Evolutionary conservation across 2,113 vertebrate species (phyloP).

Genomic region (Trinectes maculatus): DNA sequence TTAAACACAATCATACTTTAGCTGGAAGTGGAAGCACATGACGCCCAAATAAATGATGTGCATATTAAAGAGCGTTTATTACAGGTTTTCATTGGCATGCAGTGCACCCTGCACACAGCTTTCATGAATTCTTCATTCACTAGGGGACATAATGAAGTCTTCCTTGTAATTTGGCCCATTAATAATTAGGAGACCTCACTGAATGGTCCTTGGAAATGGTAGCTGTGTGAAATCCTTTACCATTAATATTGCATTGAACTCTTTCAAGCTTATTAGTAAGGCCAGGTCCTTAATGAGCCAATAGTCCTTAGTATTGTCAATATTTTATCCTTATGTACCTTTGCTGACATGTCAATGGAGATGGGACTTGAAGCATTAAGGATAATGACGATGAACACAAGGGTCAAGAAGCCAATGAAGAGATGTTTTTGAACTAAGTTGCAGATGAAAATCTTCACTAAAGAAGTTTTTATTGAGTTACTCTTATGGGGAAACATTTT

Average conservation of each 20-base stretch:
- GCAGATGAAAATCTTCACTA: background rate
- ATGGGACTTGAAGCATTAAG: slow-evolving; percentile 27
- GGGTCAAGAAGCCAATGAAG: slow-evolving; percentile 30
- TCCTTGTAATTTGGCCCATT: slow-evolving; percentile 76
- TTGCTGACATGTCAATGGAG: slow-evolving; percentile 37
- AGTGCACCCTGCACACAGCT: slow-evolving; percentile 36
- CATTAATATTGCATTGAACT: slow-evolving; percentile 79
- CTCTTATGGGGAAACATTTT: background rate
- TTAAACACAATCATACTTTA: slow-evolving; percentile 27
- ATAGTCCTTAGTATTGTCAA: slow-evolving; percentile 73
- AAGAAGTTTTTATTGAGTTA: background rate
- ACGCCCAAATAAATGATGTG: slow-evolving; percentile 37
- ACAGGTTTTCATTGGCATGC: slow-evolving; percentile 63
- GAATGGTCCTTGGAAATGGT: slow-evolving; percentile 74
- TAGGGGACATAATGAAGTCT: slow-evolving; percentile 72
- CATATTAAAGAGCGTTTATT: slow-evolving; percentile 43
- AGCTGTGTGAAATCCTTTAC: slow-evolving; percentile 62
- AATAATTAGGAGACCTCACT: slow-evolving; percentile 75
- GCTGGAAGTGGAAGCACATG: slow-evolving; percentile 23
- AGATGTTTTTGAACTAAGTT: slow-evolving; percentile 7
- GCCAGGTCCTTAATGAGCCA: slow-evolving; percentile 71
- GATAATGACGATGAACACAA: slow-evolving; percentile 46
- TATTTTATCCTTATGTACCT: slow-evolving; percentile 70
- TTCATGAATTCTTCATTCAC: slow-evolving; percentile 77
- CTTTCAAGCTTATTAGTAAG: slow-evolving; percentile 72